Evolutionary conservation across 2,888 invertebrate species (phyloP).

Genomic region (Phorcus lineatus): DNA sequence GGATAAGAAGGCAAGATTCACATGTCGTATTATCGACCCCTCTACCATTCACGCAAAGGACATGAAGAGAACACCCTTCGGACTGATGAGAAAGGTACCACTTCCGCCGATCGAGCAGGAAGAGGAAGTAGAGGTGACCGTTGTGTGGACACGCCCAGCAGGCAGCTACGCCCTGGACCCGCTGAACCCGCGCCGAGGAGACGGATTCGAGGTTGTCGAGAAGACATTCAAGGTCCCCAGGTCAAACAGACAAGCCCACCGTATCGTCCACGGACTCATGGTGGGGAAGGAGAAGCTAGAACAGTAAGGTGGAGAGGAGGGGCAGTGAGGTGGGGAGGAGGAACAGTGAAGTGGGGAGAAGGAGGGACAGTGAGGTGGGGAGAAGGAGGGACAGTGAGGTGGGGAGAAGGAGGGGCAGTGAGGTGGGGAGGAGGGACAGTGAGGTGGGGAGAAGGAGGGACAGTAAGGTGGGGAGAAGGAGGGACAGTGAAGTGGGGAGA

Average conservation of each 20-base stretch:
- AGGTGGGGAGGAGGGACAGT: no score
- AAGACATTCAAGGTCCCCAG: neutral
- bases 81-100: neutral
- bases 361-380: neutral
- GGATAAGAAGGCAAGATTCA: neutral
- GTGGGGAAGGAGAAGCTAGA: neutral
- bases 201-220: neutral
- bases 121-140: neutral
- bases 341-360: no score
- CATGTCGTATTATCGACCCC: neutral
- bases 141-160: neutral
- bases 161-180: neutral
- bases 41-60: neutral
- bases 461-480: no score
- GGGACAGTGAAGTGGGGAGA: no score
- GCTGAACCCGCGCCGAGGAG: neutral
- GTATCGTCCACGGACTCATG: neutral
- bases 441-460: no score
- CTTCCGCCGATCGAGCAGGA: neutral
- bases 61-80: neutral
- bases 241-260: neutral
- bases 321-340: neutral
- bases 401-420: no score
- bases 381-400: no score
- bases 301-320: slow-evolving; percentile 5